Evolutionary conservation across 2,888 invertebrate genomes (phyloP).

Genomic region (Fragum sueziense): DNA sequence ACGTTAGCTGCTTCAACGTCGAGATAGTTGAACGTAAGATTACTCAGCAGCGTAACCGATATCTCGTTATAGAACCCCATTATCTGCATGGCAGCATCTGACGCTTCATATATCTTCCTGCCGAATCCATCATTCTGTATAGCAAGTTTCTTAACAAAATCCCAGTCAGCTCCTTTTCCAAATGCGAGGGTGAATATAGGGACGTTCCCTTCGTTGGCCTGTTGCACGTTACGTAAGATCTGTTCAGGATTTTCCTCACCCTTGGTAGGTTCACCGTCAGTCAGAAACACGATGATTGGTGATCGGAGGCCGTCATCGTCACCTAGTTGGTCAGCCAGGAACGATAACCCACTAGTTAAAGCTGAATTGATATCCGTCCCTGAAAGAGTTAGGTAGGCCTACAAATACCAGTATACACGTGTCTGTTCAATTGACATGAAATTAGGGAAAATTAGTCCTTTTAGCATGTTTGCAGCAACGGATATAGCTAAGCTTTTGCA

Average conservation of each 20-base stretch:
- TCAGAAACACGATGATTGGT: slow-evolving; percentile 81
- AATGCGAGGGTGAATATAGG: slow-evolving; percentile 71
- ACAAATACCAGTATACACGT: no score
- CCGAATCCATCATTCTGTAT: slow-evolving; percentile 88
- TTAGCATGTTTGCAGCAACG: no score
- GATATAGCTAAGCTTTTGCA: no score
- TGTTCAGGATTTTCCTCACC: slow-evolving; percentile 75
- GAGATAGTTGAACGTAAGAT: slow-evolving; percentile 87
- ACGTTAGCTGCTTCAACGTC: slow-evolving; percentile 70
- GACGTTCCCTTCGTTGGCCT: slow-evolving; percentile 61
- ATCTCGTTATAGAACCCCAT: slow-evolving; percentile 86
- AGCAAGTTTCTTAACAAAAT: slow-evolving; percentile 77
- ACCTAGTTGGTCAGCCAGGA: slow-evolving; percentile 81
- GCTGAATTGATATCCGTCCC: slow-evolving; percentile 85
- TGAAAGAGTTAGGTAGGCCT: no score
- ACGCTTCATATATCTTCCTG: slow-evolving; percentile 89
- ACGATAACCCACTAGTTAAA: slow-evolving; percentile 83
- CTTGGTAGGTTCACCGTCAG: slow-evolving; percentile 82
- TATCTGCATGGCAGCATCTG: slow-evolving; percentile 88
- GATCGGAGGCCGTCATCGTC: slow-evolving; percentile 25
- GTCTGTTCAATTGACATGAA: no score
- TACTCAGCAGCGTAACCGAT: slow-evolving; percentile 87
- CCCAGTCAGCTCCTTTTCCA: slow-evolving; percentile 68
- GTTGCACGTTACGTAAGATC: slow-evolving; percentile 70
- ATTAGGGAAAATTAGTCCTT: no score